These are phyloP conservation scores for Leptura quadrifasciata DNA, from an alignment of 2,888 invertebrate genomes.

Conservation along the genomic window DNA sequence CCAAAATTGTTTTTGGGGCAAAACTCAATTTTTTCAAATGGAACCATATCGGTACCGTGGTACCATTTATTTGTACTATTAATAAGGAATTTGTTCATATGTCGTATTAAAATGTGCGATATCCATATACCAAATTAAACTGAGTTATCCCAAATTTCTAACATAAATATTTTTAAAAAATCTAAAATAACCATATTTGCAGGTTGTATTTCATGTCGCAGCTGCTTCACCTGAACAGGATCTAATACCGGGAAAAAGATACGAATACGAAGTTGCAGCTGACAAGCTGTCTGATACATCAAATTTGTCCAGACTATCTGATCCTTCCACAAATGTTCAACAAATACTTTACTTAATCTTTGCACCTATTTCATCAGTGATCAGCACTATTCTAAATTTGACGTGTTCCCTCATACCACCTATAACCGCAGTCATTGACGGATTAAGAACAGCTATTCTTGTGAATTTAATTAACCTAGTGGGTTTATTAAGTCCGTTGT, in stretches of 20 bases:
- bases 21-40: too few relatives aligned
- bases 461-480: conserved; percentile 13
- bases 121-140: too few relatives aligned
- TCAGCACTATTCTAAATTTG: conserved; percentile 6
- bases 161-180: too few relatives aligned
- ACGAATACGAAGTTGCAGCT: background rate
- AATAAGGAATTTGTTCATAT: too few relatives aligned
- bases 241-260: conserved; percentile 5
- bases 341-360: conserved; percentile 7
- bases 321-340: conserved; percentile 2
- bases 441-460: conserved; percentile 1
- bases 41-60: too few relatives aligned
- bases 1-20: too few relatives aligned
- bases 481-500: background rate
- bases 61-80: too few relatives aligned
- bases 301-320: background rate
- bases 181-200: background rate
- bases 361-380: background rate
- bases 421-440: conserved; percentile 10
- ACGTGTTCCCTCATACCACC: conserved; percentile 5
- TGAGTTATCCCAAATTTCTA: too few relatives aligned
- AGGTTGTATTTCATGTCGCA: background rate
- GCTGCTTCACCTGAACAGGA: background rate
- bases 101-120: too few relatives aligned
- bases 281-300: background rate